These are phyloP conservation scores for Chloroclystis v-ata DNA, from an alignment of 2,888 invertebrate genomes.

Conservation along the genomic window DNA sequence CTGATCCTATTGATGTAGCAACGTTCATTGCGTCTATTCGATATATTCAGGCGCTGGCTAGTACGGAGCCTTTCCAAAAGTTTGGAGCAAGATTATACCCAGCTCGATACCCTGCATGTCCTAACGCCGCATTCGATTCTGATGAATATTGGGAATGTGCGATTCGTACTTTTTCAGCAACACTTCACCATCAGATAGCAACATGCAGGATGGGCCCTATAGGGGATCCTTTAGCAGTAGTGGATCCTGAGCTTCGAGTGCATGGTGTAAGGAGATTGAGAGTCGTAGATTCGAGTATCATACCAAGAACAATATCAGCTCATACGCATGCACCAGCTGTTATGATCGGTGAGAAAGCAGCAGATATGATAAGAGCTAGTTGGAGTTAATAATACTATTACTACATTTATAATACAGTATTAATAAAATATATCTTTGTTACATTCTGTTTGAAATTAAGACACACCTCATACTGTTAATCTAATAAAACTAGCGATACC, in stretches of 20 bases:
- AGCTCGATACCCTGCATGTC: slow-evolving; percentile 80
- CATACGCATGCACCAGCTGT: slow-evolving; percentile 77
- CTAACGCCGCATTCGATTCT: slow-evolving; percentile 62
- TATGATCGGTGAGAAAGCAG: slow-evolving; percentile 78
- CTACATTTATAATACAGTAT: too few relatives aligned
- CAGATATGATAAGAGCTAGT: slow-evolving; percentile 73
- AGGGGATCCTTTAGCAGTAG: slow-evolving; percentile 79
- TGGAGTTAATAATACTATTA: slow-evolving; percentile 39
- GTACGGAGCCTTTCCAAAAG: slow-evolving; percentile 70
- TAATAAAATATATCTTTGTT: not conserved
- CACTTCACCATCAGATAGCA: slow-evolving; percentile 81
- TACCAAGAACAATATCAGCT: slow-evolving; percentile 73
- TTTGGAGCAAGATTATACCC: slow-evolving; percentile 74
- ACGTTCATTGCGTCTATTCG: slow-evolving; percentile 80
- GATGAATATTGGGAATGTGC: slow-evolving; percentile 83
- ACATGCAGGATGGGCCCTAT: slow-evolving; percentile 82
- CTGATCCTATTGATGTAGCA: slow-evolving; percentile 78
- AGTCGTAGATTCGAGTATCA: slow-evolving; percentile 75
- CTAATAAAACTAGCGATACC: too few relatives aligned
- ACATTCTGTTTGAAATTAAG: not conserved
- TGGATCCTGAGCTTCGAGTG: slow-evolving; percentile 78
- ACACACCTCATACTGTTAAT: too few relatives aligned
- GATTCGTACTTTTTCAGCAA: slow-evolving; percentile 77
- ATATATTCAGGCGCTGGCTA: slow-evolving; percentile 63
- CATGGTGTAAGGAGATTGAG: slow-evolving; percentile 67